Conservation (phyloP, 2,888 invertebrate species). For the Agrypnus murinus region DNA sequence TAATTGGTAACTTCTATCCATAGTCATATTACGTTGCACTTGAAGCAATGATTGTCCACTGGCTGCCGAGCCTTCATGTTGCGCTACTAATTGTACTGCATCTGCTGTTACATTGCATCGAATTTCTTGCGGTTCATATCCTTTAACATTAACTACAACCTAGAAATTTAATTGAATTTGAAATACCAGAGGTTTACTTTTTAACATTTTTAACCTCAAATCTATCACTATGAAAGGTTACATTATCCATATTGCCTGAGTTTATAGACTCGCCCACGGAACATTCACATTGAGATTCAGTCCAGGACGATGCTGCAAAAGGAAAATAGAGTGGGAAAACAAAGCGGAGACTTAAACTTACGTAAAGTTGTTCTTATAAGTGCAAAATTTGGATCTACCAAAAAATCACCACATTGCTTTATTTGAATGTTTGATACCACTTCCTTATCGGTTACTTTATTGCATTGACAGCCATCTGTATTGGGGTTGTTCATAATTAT, state of each 20-base stretch:
- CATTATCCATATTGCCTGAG: conserved; percentile 23
- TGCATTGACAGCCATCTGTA: not conserved
- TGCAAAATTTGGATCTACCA: not conserved
- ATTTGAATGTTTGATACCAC: not conserved
- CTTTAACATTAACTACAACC: conserved; percentile 41
- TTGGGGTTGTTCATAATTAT: too few species aligned
- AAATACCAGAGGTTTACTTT: too few species aligned
- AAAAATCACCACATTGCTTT: not conserved
- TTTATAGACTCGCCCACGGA: not conserved
- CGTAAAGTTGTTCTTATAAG: not conserved
- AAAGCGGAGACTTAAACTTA: not conserved
- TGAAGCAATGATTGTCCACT: conserved; percentile 2
- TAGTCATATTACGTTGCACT: conserved; percentile 16
- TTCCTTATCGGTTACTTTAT: not conserved
- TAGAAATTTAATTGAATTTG: conserved; percentile 1
- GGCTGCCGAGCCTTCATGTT: conserved; percentile 16
- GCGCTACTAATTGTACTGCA: conserved; percentile 38
- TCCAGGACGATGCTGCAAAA: conserved; percentile 3
- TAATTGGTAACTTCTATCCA: conserved; percentile 41
- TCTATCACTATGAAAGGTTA: conserved; percentile 23
- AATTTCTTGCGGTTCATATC: conserved; percentile 42
- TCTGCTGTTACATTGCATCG: conserved; percentile 37
- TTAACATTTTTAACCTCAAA: conserved; percentile 22
- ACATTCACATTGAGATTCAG: not conserved
- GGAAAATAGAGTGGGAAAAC: too few species aligned